Evolutionary conservation across 2,797 vertebrate species (phyloP).

Genomic region (Halcyon badia): DNA sequence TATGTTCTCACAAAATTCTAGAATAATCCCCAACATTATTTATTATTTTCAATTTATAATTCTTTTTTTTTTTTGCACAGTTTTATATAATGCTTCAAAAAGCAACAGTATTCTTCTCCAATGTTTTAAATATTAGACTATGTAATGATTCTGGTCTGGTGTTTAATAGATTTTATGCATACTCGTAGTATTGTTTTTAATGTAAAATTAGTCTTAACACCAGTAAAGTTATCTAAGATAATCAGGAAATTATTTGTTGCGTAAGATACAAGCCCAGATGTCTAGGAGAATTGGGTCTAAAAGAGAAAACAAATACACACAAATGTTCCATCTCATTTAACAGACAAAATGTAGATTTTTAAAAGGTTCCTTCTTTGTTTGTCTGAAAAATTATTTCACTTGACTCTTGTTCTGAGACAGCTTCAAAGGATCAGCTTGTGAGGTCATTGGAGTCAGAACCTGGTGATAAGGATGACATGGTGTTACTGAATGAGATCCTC

Average conservation of each 20-base stretch:
- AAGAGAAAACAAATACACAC: background rate
- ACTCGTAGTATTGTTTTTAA: background rate
- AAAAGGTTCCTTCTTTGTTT: background rate
- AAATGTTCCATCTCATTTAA: background rate
- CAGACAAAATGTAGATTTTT: background rate
- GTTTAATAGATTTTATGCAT: background rate
- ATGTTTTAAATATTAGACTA: background rate
- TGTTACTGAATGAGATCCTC: constrained; percentile 91
- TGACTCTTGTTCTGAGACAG: constrained; percentile 60
- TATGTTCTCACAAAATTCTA: background rate
- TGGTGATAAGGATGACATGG: constrained; percentile 87
- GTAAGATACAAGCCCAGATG: background rate
- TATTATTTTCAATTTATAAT: background rate
- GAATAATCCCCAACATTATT: background rate
- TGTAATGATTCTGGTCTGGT: background rate
- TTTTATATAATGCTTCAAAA: background rate
- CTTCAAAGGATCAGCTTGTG: constrained; percentile 72
- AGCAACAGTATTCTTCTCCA: background rate
- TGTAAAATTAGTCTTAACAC: background rate
- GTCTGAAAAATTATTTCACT: background rate
- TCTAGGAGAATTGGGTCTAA: background rate
- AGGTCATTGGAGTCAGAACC: constrained; percentile 74
- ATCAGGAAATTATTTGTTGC: background rate
- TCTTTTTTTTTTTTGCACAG: background rate
- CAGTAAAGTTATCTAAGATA: background rate